Base-by-base conservation (phyloP, 2,797 vertebrate genomes). In the Xenops minutus region DNA sequence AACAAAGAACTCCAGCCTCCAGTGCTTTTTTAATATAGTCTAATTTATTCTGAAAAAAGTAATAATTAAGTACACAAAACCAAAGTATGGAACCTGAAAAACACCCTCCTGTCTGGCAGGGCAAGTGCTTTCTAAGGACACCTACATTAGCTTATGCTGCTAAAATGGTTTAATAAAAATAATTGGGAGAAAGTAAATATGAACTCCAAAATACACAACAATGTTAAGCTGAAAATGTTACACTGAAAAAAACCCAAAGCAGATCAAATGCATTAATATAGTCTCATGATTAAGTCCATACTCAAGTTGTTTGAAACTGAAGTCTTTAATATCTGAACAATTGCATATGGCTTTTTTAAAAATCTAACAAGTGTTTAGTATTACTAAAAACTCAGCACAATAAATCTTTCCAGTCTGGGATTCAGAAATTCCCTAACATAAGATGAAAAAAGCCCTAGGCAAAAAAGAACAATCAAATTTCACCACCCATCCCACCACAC, bases 11-110 rank as follows among this genome's bases (percentile, higher is more conserved):
- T 78, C 71, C 71, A 84, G 78, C 58, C 68, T 88, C 82, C 0
- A 0, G 68, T 69, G 44, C 0, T 39, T 59, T 63, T 84, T 75
- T 56, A 92, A 93, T 61, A 37, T 32, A 85, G 76, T 19, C 66
- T 88, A 77, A 91, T 93, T 92, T 77, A 96, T 85, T 89, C 56
- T 49, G 85, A 36, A 92, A 83, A 34, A 81, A 78, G 24, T 36
- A 85, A 43, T 63, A 84, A 88, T 66, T 72, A 94, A 86, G 55
- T 46, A 91, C 14, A 41, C 13, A 80, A 95, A 95, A 75, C 39
- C 51, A 5, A 89, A 88, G 76, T 24, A 79, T 32, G 41, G 27
- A 93, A 72, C 82, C 61, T 88, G 95, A 96, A 96, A 92, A 94
- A 81, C 89, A 89, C 49, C 64, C 71, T 95, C 67, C 66, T 75